Evolutionary conservation across 2,113 vertebrate genomes (phyloP).

Genomic region (Oncorhynchus masou): DNA sequence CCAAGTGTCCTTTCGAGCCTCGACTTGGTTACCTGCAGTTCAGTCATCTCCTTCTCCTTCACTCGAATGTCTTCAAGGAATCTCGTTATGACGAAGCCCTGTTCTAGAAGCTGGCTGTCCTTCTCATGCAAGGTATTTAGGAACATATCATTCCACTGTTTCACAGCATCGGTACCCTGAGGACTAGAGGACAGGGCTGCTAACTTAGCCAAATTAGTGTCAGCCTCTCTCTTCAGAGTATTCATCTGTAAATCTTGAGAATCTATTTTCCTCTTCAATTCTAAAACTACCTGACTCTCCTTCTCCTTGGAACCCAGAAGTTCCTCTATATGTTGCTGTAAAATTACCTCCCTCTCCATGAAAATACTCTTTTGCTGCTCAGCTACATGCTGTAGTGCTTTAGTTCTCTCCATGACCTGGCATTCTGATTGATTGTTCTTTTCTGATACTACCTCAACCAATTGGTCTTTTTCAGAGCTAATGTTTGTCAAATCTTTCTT

Average conservation of each 20-base stretch:
- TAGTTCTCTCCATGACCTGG: slow-evolving; percentile 46
- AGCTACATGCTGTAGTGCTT: slow-evolving; percentile 41
- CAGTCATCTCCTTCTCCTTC: slow-evolving; percentile 69
- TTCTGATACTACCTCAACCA: slow-evolving; percentile 61
- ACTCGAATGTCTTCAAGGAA: slow-evolving; percentile 73
- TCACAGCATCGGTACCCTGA: slow-evolving; percentile 67
- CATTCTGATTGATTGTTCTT: slow-evolving; percentile 54
- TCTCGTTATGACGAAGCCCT: slow-evolving; percentile 67
- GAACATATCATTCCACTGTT: slow-evolving; percentile 74
- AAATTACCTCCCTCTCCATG: slow-evolving; percentile 58
- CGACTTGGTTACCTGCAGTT: slow-evolving; percentile 63
- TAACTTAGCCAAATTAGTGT: slow-evolving; percentile 69
- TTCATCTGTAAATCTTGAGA: slow-evolving; percentile 66
- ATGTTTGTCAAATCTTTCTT: slow-evolving; percentile 55
- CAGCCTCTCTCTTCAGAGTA: slow-evolving; percentile 71
- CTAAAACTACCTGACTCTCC: slow-evolving; percentile 45
- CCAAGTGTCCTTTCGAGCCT: slow-evolving; percentile 69
- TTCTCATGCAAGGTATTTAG: slow-evolving; percentile 77
- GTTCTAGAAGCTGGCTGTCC: slow-evolving; percentile 77
- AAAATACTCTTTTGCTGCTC: slow-evolving; percentile 61
- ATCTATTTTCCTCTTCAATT: slow-evolving; percentile 64
- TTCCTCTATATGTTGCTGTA: slow-evolving; percentile 62
- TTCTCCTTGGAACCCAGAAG: slow-evolving; percentile 65
- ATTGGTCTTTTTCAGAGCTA: slow-evolving; percentile 65
- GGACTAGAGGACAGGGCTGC: slow-evolving; percentile 71